These are phyloP conservation scores for Linepithema humile DNA, from an alignment of 1,140 invertebrate species.

Conservation along the genomic window DNA sequence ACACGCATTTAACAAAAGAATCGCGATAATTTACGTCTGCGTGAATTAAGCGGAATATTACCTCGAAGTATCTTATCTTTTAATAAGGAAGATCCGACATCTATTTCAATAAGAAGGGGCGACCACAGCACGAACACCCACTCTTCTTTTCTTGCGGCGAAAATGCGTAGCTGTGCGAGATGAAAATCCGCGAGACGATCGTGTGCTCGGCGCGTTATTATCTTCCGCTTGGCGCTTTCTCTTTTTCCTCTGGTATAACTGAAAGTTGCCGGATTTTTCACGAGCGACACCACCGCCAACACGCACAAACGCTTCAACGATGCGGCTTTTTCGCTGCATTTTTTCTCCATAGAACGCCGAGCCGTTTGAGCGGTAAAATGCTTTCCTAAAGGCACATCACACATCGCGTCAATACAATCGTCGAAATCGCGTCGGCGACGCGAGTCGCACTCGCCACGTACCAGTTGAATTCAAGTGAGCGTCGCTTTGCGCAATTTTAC, in stretches of 20 bases:
- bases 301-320: neutral
- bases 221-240: slow-evolving; percentile 23
- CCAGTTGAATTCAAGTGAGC: slow-evolving; percentile 41
- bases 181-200: slow-evolving; percentile 62
- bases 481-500: slow-evolving; percentile 52
- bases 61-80: slow-evolving; percentile 74
- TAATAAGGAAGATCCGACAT: slow-evolving; percentile 68
- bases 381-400: slow-evolving; percentile 46
- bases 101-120: slow-evolving; percentile 54
- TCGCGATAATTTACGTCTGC: slow-evolving; percentile 16
- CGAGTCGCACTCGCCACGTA: slow-evolving; percentile 36
- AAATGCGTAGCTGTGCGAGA: slow-evolving; percentile 29
- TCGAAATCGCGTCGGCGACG: slow-evolving; percentile 22
- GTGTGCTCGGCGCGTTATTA: slow-evolving; percentile 26
- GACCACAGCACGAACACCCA: neutral
- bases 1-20: slow-evolving; percentile 52
- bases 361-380: slow-evolving; percentile 44
- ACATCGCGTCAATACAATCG: slow-evolving; percentile 44
- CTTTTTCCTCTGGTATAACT: neutral
- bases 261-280: slow-evolving; percentile 42
- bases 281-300: neutral
- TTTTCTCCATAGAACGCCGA: neutral
- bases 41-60: slow-evolving; percentile 68
- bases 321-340: slow-evolving; percentile 19
- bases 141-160: neutral